Evolutionary conservation across 2,113 vertebrate genomes (phyloP), one percentile per base, ranked within the genome.

Genomic region (Mus musculus): DNA sequence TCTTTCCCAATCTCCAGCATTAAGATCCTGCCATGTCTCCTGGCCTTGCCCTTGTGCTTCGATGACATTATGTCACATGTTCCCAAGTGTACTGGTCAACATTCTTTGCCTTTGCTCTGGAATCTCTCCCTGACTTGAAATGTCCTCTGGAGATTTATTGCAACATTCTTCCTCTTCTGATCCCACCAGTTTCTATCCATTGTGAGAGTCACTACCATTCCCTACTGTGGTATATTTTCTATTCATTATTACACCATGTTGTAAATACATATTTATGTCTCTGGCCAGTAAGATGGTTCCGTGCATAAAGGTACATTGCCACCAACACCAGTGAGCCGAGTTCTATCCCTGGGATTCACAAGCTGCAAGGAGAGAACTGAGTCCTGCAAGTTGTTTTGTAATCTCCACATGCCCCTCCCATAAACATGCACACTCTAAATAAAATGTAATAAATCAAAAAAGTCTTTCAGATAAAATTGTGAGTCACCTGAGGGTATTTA

Each of bases 41-140:
- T 46, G 88, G 22, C 81, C n/a, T 84, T 88, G 63, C 56, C 46
- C 16, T 89, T 88, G 85, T 67, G 65, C 59, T 89, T 39, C 52
- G 63, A 14, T 39, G 73, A 46, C 16, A 76, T 19, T 7, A 46
- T 65, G 33, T 69, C 72, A 67, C 9, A 76, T 91, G 67, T 94
- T 94, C 75, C 67, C 30, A 59, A 81, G 11, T 65, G 89, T 76
- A 69, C 59, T 91, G 26, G 59, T 89, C 61, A 88, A 59, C 88
- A 65, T 95, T 93, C 92, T 97, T 95, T 67, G 84, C 72, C 67
- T 96, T 96, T 89, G 59, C 39, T 93, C 85, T 93, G 73, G 42
- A 95, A 86, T 95, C 67, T 82, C 75, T 73, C 39, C 65, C 39
- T 93, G 65, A 52, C 56, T 92, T 92, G 87, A 54, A 75, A 80